These are phyloP conservation scores for Acyrthosiphon pisum DNA, from an alignment of 1,140 invertebrate species.

Conservation along the genomic window DNA sequence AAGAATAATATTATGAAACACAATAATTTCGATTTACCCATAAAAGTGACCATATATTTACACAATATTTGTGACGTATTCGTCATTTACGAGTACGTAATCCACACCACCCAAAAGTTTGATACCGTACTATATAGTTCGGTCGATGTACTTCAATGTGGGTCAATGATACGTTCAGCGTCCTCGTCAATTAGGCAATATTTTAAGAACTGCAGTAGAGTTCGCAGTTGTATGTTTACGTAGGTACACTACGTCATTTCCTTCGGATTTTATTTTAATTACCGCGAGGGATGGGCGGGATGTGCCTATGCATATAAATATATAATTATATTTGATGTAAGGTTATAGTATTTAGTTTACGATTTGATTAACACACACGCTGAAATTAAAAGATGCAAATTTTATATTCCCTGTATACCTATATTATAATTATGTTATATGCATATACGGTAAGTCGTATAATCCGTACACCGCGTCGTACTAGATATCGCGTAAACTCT, in stretches of 20 bases:
- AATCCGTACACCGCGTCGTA: background rate
- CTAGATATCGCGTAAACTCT: background rate
- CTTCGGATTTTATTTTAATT: background rate
- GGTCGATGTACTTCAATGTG: background rate
- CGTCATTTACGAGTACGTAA: background rate
- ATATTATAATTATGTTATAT: background rate
- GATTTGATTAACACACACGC: background rate
- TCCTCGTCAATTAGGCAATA: background rate
- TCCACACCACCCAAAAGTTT: background rate
- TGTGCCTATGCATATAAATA: background rate
- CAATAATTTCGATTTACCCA: background rate
- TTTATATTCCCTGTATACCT: background rate
- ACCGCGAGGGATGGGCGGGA: background rate
- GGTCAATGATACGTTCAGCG: background rate
- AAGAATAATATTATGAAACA: background rate
- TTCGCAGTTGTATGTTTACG: background rate
- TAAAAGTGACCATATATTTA: background rate
- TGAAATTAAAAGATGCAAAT: background rate
- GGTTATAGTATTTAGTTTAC: background rate
- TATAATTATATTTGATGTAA: background rate
- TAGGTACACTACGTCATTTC: background rate
- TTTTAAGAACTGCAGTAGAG: background rate
- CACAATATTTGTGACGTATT: background rate
- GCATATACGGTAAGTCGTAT: background rate
- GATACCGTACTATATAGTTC: background rate